These are phyloP conservation scores for Diplogasteroides magnus DNA, from an alignment of 1,140 invertebrate species.

Conservation along the genomic window DNA sequence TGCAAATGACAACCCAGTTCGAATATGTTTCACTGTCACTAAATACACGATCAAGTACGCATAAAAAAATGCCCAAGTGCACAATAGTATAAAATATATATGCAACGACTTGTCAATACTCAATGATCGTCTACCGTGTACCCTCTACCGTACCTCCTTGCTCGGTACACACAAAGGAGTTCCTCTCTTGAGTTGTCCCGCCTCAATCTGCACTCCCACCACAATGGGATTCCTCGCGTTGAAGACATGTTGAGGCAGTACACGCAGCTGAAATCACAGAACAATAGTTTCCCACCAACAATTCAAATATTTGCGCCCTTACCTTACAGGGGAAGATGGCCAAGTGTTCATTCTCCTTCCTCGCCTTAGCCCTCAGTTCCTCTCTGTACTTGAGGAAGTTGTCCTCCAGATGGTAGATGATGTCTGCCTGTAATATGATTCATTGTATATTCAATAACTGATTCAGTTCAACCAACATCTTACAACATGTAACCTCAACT, in stretches of 20 bases:
- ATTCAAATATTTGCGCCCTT: not conserved
- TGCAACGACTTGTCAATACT: not conserved
- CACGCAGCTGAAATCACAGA: conserved; percentile 61
- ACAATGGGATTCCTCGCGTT: conserved; percentile 97
- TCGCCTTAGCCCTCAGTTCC: conserved; percentile 82
- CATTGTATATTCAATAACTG: not conserved
- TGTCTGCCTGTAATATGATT: conserved; percentile 73
- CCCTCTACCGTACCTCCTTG: conserved; percentile 78
- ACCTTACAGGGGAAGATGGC: conserved; percentile 94
- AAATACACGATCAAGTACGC: not conserved
- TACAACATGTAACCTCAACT: not conserved
- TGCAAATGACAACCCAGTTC: conserved; percentile 59
- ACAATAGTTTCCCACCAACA: not conserved
- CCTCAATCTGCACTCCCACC: conserved; percentile 88
- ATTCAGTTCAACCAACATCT: not conserved
- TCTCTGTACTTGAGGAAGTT: conserved; percentile 89
- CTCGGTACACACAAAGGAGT: conserved; percentile 92
- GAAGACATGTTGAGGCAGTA: conserved; percentile 85
- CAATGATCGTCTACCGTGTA: too few relatives aligned
- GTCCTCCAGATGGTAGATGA: conserved; percentile 99
- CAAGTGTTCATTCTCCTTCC: conserved; percentile 88
- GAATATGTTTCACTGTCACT: not conserved
- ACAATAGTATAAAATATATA: not conserved
- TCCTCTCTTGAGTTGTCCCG: conserved; percentile 86
- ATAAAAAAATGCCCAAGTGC: not conserved